phyloP scores from a whole-genome alignment of 2,113 vertebrate genomes.

The Aegotheles bennettii region DNA sequence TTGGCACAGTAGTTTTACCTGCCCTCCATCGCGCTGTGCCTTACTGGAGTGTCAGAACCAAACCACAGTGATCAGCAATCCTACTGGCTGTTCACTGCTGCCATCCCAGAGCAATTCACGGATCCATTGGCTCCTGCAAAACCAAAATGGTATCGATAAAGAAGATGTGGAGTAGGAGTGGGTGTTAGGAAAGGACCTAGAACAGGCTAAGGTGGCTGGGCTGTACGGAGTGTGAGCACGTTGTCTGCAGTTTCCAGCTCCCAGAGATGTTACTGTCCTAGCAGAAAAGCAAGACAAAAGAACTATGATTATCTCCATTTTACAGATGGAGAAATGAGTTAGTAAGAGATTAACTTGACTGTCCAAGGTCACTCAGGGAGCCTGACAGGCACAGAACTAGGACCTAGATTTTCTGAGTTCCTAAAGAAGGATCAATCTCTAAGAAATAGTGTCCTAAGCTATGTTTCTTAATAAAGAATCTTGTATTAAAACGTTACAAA shows the following conservation, averaged over 20 bases:
- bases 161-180: background rate
- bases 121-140: background rate
- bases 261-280: background rate
- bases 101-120: background rate
- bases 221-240: background rate
- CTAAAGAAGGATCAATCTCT: background rate
- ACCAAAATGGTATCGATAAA: background rate
- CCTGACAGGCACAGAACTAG: background rate
- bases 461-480: constrained; percentile 52
- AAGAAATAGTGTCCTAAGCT: background rate
- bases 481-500: constrained; percentile 52
- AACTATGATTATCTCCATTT: background rate
- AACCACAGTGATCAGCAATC: background rate
- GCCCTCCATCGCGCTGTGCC: background rate
- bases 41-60: background rate
- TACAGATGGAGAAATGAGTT: constrained; percentile 4
- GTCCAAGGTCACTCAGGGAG: constrained; percentile 23
- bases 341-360: background rate
- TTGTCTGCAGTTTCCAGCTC: background rate
- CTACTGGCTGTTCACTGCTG: background rate
- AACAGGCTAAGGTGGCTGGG: background rate
- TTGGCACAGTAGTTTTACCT: background rate
- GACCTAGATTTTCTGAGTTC: background rate
- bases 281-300: background rate
- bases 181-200: background rate